Percentiles rank a stretch among this genome's conserved stretches.
phyloP scores from a whole-genome alignment of 2,797 vertebrate species.

The Babyrousa celebensis region DNA sequence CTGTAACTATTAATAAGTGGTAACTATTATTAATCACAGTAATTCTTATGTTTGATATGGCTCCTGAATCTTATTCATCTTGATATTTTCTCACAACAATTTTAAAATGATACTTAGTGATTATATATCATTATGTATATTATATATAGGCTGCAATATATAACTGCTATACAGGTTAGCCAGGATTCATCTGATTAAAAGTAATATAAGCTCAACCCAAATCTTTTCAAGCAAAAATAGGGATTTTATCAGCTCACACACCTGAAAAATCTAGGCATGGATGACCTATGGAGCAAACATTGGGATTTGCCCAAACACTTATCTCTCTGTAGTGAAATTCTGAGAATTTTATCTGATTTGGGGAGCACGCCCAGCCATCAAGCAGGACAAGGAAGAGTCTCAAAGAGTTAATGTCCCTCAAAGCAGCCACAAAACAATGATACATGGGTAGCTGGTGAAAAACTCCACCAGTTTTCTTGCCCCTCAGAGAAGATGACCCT shows the following conservation, averaged over 20 bases:
- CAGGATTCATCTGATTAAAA: slow-evolving; percentile 2
- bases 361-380: neutral
- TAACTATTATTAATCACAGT: neutral
- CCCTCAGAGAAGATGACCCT: neutral
- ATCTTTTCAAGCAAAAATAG: slow-evolving; percentile 31
- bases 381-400: neutral
- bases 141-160: neutral
- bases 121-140: neutral
- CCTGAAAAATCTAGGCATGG: neutral
- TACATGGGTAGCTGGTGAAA: neutral
- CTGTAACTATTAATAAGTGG: neutral
- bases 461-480: neutral
- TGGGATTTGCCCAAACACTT: neutral
- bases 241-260: neutral
- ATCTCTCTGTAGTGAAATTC: neutral
- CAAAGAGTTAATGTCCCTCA: neutral
- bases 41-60: neutral
- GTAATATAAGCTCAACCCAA: neutral
- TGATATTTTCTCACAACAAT: neutral
- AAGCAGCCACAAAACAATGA: neutral
- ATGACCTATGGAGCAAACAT: neutral
- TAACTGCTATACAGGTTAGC: neutral
- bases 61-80: neutral
- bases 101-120: neutral
- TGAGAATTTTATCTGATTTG: neutral